These are phyloP conservation scores for Oncorhynchus keta DNA, from an alignment of 2,113 vertebrate species.

Conservation along the genomic window DNA sequence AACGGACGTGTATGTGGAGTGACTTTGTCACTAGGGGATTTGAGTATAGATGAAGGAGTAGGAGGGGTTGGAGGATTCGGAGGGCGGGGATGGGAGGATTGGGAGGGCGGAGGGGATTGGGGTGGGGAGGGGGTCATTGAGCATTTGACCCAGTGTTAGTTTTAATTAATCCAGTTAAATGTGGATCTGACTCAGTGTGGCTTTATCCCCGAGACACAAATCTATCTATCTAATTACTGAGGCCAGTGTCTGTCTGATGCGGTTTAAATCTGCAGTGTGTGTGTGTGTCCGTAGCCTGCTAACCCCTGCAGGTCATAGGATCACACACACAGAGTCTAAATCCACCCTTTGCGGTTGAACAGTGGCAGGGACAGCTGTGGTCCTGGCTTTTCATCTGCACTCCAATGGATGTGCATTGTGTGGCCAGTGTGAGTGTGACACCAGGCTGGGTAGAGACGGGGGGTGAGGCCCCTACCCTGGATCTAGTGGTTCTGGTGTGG, in stretches of 20 bases:
- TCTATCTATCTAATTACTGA: constrained; percentile 60
- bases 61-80: not conserved
- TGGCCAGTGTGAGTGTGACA: constrained; percentile 14
- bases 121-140: not conserved
- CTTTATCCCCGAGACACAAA: constrained; percentile 47
- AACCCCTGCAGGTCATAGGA: constrained; percentile 36
- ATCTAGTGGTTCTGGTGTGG: too few relatives aligned
- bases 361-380: not conserved
- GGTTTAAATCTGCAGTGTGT: constrained; percentile 24
- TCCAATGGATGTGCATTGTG: not conserved
- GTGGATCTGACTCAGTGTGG: constrained; percentile 15
- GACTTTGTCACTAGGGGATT: not conserved
- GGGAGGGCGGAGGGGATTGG: not conserved
- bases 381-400: not conserved
- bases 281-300: not conserved
- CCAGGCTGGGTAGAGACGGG: not conserved
- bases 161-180: constrained; percentile 65
- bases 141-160: constrained; percentile 54
- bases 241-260: constrained; percentile 44
- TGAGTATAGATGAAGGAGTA: not conserved
- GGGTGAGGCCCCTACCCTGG: not conserved
- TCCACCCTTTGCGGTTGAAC: not conserved
- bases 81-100: too few relatives aligned
- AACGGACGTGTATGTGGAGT: not conserved
- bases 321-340: constrained; percentile 33